These are phyloP conservation scores for Geotrupes spiniger DNA, from an alignment of 2,888 invertebrate genomes.

Conservation along the genomic window DNA sequence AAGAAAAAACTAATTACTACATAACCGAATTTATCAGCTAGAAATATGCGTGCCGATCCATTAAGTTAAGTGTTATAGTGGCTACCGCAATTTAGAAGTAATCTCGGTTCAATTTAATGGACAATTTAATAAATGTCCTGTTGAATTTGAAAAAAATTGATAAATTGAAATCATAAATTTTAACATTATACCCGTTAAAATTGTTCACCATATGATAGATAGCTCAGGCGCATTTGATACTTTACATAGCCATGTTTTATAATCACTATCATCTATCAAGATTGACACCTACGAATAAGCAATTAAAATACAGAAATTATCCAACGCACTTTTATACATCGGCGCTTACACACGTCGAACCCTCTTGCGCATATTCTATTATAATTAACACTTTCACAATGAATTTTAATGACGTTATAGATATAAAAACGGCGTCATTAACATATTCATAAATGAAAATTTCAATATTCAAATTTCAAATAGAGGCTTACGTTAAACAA, in stretches of 20 bases:
- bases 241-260: slow-evolving; percentile 22
- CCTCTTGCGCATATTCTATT: too few species aligned
- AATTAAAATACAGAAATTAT: slow-evolving; percentile 19
- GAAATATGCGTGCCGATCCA: too few species aligned
- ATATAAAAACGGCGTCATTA: too few species aligned
- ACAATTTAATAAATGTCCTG: slow-evolving; percentile 12
- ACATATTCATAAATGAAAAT: too few species aligned
- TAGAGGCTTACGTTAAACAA: too few species aligned
- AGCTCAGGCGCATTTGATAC: slow-evolving; percentile 13
- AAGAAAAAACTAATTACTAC: too few species aligned
- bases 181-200: slow-evolving; percentile 13
- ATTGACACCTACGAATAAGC: slow-evolving; percentile 24
- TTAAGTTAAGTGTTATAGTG: slow-evolving; percentile 5
- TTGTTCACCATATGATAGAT: slow-evolving; percentile 13
- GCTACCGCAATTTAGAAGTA: slow-evolving; percentile 13
- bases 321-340: not conserved
- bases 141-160: slow-evolving; percentile 18
- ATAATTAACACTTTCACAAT: too few species aligned
- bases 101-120: slow-evolving; percentile 10
- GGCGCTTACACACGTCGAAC: not conserved
- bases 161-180: slow-evolving; percentile 14
- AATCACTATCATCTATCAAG: slow-evolving; percentile 28
- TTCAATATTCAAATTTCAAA: too few species aligned
- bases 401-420: too few species aligned
- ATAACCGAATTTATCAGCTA: too few species aligned